Conservation (phyloP, 1,140 invertebrate genomes). For the Pogonognathellus flavescens region DNA sequence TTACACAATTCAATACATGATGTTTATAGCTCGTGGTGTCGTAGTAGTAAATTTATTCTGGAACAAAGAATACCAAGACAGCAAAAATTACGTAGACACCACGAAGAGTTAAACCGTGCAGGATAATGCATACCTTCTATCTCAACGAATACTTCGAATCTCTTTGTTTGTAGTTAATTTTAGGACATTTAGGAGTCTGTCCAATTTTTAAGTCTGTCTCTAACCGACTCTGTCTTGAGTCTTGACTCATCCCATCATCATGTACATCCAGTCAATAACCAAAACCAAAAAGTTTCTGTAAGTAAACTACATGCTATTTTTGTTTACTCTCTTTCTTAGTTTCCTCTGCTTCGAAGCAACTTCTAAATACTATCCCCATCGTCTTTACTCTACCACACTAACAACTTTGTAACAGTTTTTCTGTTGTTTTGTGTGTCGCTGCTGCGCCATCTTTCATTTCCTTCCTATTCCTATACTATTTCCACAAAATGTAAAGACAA, state of each 20-base stretch:
- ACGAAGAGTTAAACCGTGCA: neutral
- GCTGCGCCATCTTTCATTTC: too few species aligned
- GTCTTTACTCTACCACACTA: too few species aligned
- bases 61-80: neutral
- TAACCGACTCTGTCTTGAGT: neutral
- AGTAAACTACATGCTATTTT: constrained; percentile 1
- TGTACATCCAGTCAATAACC: neutral
- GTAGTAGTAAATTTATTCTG: too few species aligned
- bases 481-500: too few species aligned
- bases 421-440: too few species aligned
- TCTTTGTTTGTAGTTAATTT: constrained; percentile 25
- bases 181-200: constrained; percentile 42
- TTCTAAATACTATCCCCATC: too few species aligned
- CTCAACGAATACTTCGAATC: constrained; percentile 17
- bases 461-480: too few species aligned
- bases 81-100: neutral
- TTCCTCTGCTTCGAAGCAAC: too few species aligned
- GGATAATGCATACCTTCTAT: neutral
- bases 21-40: neutral
- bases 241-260: neutral
- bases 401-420: too few species aligned
- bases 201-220: constrained; percentile 45
- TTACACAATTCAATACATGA: neutral
- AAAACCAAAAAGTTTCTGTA: neutral
- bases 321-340: neutral